phyloP scores from a whole-genome alignment of 2,888 invertebrate genomes.

The Microchrysa polita region DNA sequence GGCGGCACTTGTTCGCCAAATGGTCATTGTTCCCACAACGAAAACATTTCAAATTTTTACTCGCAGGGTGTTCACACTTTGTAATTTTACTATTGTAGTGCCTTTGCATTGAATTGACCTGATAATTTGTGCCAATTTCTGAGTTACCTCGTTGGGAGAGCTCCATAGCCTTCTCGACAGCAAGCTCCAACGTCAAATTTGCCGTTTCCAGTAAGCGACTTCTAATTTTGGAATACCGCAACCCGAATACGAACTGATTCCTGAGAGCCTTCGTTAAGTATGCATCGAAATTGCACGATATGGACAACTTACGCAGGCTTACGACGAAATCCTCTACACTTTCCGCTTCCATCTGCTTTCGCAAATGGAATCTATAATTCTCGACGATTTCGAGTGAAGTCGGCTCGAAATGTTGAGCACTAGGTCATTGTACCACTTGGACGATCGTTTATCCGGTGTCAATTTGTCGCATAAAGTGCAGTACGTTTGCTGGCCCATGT shows the following conservation, averaged over 20 bases:
- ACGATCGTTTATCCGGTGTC: too few species aligned
- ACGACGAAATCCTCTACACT: background rate
- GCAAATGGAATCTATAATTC: background rate
- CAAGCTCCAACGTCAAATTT: background rate
- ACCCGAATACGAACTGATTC: conserved; percentile 1
- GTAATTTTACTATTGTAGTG: too few species aligned
- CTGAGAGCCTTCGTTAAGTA: background rate
- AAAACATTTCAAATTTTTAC: too few species aligned
- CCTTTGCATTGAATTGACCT: too few species aligned
- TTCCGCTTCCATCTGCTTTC: background rate
- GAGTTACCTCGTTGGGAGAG: too few species aligned
- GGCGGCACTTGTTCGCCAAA: too few species aligned
- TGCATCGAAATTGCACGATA: background rate
- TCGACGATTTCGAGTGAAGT: background rate
- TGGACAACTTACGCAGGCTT: background rate
- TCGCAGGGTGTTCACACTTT: too few species aligned
- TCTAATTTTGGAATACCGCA: background rate
- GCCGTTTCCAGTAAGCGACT: background rate
- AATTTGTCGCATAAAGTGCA: too few species aligned
- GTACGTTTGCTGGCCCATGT: too few species aligned
- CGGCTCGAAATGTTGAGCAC: background rate
- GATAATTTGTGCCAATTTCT: too few species aligned
- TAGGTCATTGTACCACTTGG: too few species aligned
- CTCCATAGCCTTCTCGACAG: background rate
- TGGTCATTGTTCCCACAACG: too few species aligned